These are phyloP conservation scores for Dasyurus viverrinus DNA, from an alignment of 2,113 vertebrate species.

Conservation along the genomic window DNA sequence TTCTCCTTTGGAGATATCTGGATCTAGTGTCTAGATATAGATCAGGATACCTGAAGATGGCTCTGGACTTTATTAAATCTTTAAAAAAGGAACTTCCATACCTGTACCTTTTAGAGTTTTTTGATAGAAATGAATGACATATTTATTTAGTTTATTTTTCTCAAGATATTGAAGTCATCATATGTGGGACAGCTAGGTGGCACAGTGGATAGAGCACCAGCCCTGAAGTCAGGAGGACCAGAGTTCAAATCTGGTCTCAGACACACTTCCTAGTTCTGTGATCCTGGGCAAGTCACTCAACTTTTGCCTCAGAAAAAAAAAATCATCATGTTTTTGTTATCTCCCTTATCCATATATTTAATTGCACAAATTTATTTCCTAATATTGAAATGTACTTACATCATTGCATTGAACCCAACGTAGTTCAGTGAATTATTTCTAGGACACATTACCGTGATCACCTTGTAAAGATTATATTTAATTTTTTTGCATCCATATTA, in stretches of 20 bases:
- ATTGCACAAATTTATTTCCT: constrained; percentile 28
- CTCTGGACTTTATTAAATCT: no score
- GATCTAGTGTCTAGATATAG: no score
- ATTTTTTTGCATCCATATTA: constrained; percentile 10
- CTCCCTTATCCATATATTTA: neutral
- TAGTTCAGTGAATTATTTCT: neutral
- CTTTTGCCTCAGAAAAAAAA: no score
- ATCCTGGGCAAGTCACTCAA: no score
- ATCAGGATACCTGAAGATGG: no score
- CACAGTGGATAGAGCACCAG: no score
- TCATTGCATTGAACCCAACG: neutral
- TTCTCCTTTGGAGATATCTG: no score
- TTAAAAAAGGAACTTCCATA: no score
- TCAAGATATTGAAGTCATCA: neutral
- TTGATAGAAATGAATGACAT: constrained; percentile 1
- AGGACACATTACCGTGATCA: neutral
- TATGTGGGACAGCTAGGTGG: neutral
- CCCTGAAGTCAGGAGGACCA: no score
- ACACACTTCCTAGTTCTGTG: no score
- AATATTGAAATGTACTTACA: neutral
- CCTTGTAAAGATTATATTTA: constrained; percentile 15
- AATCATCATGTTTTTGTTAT: neutral
- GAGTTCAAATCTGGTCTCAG: no score
- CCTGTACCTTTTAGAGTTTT: neutral
- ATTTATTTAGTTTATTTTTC: neutral